phyloP scores from a whole-genome alignment of 2,113 vertebrate species.

The Ictidomys tridecemlineatus region DNA sequence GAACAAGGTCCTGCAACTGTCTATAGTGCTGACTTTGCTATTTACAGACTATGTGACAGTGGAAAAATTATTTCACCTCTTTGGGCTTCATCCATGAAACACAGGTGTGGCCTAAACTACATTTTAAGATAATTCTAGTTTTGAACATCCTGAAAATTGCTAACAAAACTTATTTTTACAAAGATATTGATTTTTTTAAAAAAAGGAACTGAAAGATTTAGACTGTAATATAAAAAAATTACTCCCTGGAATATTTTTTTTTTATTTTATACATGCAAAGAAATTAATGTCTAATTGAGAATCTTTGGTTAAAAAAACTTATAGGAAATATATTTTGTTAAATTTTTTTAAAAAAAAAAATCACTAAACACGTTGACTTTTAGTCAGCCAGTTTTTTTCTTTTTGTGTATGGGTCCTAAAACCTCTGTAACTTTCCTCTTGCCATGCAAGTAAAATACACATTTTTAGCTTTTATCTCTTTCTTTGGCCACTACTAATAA shows the following conservation, averaged over 20 bases:
- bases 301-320: slow-evolving; percentile 18
- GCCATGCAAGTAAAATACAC: not conserved
- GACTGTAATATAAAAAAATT: not conserved
- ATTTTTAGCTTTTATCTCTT: not conserved
- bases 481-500: not conserved
- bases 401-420: not conserved
- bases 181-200: not conserved
- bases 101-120: not conserved
- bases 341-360: not conserved
- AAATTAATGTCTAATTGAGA: not conserved
- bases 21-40: not conserved
- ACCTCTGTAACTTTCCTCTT: not conserved
- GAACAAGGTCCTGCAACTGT: not conserved
- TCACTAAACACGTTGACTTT: not conserved
- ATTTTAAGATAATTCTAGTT: not conserved
- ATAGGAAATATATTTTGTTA: slow-evolving; percentile 26
- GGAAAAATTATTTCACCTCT: not conserved
- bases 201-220: not conserved
- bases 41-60: not conserved
- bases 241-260: not conserved
- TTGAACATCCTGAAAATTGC: slow-evolving; percentile 7
- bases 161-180: not conserved
- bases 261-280: slow-evolving; percentile 3
- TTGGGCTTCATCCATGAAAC: not conserved
- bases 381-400: not conserved